A percentile compares a stretch with the other conserved stretches of the same genome.
Conservation (phyloP, 2,888 invertebrate species). For the Cephus sareptanus region DNA sequence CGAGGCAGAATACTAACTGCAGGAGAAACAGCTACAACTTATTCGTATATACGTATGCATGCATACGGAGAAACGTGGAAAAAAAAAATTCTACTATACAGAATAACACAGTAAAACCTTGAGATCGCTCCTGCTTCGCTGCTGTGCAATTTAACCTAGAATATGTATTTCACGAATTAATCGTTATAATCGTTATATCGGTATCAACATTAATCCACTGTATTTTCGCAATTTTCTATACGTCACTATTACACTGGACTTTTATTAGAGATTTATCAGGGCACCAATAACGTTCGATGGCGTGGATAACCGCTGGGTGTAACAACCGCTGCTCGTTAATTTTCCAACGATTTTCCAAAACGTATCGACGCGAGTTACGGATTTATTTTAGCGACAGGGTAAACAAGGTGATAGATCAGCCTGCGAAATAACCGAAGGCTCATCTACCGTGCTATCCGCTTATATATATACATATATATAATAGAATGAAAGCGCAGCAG, state of each 20-base stretch:
- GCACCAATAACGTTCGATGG: slow-evolving; percentile 33
- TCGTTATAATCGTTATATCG: background rate
- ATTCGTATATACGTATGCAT: background rate
- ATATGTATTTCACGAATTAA: background rate
- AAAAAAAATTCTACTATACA: background rate
- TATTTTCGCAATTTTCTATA: background rate
- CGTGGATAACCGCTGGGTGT: slow-evolving; percentile 25
- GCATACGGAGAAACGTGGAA: background rate
- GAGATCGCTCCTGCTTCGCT: background rate
- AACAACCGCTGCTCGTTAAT: slow-evolving; percentile 29
- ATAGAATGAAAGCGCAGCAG: background rate
- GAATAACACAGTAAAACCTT: background rate
- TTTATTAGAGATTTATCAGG: slow-evolving; percentile 51
- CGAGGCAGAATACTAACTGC: slow-evolving; percentile 9
- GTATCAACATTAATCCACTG: background rate
- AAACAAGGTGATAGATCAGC: slow-evolving; percentile 43
- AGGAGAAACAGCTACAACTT: background rate
- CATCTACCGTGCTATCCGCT: background rate
- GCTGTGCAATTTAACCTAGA: background rate
- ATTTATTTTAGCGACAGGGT: slow-evolving; percentile 32
- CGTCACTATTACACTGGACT: slow-evolving; percentile 6
- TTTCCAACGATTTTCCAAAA: slow-evolving; percentile 27
- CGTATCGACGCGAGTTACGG: slow-evolving; percentile 17
- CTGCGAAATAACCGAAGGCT: slow-evolving; percentile 19
- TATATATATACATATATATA: background rate